Evolutionary conservation across 2,888 invertebrate species (phyloP).

Genomic region (Zygogramma bicolorata): DNA sequence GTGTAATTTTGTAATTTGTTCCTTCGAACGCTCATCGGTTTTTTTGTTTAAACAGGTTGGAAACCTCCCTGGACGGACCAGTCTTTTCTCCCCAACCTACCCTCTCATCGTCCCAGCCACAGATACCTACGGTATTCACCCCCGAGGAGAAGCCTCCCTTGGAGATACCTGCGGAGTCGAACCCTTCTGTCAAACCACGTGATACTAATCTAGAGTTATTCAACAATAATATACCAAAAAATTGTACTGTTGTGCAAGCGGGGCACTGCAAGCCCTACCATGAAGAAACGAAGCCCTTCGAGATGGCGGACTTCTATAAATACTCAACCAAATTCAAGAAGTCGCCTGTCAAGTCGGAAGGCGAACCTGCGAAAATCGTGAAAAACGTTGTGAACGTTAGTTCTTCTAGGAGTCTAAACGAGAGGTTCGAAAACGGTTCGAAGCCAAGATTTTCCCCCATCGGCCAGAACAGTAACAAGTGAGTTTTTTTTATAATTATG

Average conservation of each 20-base stretch:
- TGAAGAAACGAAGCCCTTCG: conserved; percentile 96
- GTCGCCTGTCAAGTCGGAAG: conserved; percentile 52
- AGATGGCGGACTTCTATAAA: conserved; percentile 98
- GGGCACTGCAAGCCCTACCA: conserved; percentile 92
- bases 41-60: conserved; percentile 56
- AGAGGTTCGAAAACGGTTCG: conserved; percentile 48
- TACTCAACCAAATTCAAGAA: conserved; percentile 95
- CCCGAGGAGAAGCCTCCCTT: conserved; percentile 58
- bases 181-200: conserved; percentile 60
- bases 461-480: conserved; percentile 31
- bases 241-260: conserved; percentile 86
- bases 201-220: conserved; percentile 63
- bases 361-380: not conserved
- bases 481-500: conserved; percentile 30
- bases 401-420: conserved; percentile 47
- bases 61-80: conserved; percentile 66
- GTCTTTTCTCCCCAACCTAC: conserved; percentile 49
- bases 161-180: conserved; percentile 66
- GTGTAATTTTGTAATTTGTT: no score
- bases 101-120: conserved; percentile 16
- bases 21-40: no score
- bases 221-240: conserved; percentile 81
- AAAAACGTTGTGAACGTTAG: not conserved
- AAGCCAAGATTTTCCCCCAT: conserved; percentile 34
- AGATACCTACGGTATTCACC: conserved; percentile 49